Evolutionary conservation across 2,797 vertebrate genomes (phyloP), one percentile per base, ranked within the genome.

Genomic region (Delichon dasypus): DNA sequence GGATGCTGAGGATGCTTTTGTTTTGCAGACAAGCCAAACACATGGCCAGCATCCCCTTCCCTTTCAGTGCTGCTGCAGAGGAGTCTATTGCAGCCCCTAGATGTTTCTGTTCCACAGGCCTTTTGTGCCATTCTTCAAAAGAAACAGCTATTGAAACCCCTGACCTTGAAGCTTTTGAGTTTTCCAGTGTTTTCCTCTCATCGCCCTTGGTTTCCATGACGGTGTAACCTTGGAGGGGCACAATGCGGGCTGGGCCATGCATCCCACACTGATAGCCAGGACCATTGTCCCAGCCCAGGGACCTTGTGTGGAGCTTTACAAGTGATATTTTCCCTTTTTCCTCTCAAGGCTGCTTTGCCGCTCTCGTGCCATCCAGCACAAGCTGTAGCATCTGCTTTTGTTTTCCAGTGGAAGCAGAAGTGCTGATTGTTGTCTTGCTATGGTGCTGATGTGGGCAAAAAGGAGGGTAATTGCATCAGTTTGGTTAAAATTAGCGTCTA

Each of bases 61-160:
- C 93, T 96, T 93, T 96, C 47, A 91, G 60, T 53, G 72, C 50
- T 22, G 44, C 30, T 1, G 22, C 71, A 18, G 87, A 40, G 71
- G 36, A 94, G 92, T 96, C 95, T 81, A 12, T 92, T 16, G 19
- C 89, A 26, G 65, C 42, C 55, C 58, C 2, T 30, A 58, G 71
- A 75, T 9, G 2, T 42, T 88, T 85, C 91, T 86, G 90, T 88
- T 92, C 89, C 95, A 53, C 66, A 14, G 32, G 61, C 50, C 90
- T 88, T 97, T 96, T 97, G 88, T 97, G 93, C 77, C 76, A 18
- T 9, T 84, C 83, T 66, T 95, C 95, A 75, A 95, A 96, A 96
- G 89, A 70, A 92, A 17, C 51, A 73, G 60, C 87, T 94, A 81
- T 95, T 96, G 84, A 96, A 97, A 95, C 84, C 88, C 54, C 91